These are phyloP conservation scores for Lagopus leucura DNA, from an alignment of 2,113 vertebrate species.

Conservation along the genomic window DNA sequence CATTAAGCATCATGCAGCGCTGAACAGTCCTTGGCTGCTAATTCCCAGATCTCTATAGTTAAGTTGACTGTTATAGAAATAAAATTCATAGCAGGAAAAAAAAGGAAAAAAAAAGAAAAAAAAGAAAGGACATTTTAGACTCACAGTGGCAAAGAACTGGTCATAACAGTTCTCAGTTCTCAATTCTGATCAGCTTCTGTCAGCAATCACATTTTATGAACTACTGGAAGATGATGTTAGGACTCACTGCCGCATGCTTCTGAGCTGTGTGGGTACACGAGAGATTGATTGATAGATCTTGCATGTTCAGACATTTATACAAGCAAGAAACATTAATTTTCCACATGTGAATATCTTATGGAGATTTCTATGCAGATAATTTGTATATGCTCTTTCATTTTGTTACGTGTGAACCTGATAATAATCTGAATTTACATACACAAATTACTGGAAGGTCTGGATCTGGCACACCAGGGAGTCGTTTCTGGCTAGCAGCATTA, in stretches of 20 bases:
- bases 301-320: slow-evolving; percentile 6
- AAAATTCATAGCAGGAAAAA: neutral
- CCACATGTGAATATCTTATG: slow-evolving; percentile 48
- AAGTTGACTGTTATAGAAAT: slow-evolving; percentile 17
- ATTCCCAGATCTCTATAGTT: neutral
- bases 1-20: slow-evolving; percentile 26
- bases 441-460: slow-evolving; percentile 59
- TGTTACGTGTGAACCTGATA: slow-evolving; percentile 38
- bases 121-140: neutral
- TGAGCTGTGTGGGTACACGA: neutral
- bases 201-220: neutral
- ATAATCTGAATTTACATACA: slow-evolving; percentile 61
- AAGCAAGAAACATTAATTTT: slow-evolving; percentile 33
- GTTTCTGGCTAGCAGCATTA: slow-evolving; percentile 45
- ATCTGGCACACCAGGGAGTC: slow-evolving; percentile 12
- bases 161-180: neutral
- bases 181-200: neutral
- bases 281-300: slow-evolving; percentile 32
- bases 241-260: neutral
- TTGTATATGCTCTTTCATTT: slow-evolving; percentile 55
- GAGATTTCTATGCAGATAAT: slow-evolving; percentile 42
- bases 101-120: neutral
- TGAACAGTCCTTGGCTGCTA: slow-evolving; percentile 23
- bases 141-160: neutral
- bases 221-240: slow-evolving; percentile 5